Conservation (phyloP, 2,113 vertebrate genomes). For the Fregata magnificens region DNA sequence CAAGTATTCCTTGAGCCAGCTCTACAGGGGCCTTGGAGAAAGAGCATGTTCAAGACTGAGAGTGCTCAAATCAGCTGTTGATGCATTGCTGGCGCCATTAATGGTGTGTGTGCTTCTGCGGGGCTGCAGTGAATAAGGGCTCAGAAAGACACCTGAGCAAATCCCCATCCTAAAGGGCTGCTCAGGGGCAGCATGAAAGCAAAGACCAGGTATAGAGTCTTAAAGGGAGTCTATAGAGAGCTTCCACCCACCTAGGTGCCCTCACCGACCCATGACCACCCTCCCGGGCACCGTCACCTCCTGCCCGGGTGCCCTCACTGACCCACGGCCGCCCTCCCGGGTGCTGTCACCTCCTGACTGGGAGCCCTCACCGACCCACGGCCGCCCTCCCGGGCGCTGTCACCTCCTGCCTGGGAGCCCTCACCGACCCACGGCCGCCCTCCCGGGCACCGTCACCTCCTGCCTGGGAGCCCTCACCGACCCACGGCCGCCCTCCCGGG, state of each 20-base stretch:
- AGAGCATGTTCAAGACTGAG: rapidly evolving
- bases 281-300: rapidly evolving
- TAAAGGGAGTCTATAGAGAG: neutral
- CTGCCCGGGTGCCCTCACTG: rapidly evolving
- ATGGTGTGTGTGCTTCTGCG: rapidly evolving
- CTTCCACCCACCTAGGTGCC: rapidly evolving
- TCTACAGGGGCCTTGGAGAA: neutral
- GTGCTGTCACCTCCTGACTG: rapidly evolving
- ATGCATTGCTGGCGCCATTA: rapidly evolving
- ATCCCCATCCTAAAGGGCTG: too few relatives aligned
- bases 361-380: too few relatives aligned
- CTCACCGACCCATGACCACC: neutral
- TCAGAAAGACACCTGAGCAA: neutral
- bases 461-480: too few relatives aligned
- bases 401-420: too few relatives aligned
- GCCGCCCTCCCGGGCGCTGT: too few relatives aligned
- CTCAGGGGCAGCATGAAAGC: rapidly evolving
- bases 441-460: too few relatives aligned
- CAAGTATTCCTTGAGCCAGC: neutral
- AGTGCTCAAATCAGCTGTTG: rapidly evolving
- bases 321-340: rapidly evolving
- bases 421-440: too few relatives aligned
- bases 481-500: neutral
- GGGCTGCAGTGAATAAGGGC: neutral
- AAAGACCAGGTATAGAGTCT: rapidly evolving